A percentile compares a stretch with the other conserved stretches of the same genome.
phyloP scores from a whole-genome alignment of 2,888 invertebrate species.

The Limnephilus lunatus region DNA sequence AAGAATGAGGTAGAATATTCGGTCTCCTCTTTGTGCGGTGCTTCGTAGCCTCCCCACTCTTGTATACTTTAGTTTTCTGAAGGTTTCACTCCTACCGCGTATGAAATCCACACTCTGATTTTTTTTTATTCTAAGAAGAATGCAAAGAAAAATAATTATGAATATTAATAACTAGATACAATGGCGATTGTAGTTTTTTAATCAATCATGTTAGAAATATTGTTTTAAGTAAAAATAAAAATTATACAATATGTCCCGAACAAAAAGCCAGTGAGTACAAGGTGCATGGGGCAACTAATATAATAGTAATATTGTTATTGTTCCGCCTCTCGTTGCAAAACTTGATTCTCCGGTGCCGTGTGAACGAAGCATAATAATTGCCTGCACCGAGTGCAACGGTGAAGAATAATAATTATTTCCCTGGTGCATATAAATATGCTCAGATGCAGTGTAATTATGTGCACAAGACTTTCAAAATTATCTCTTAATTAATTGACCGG shows the following conservation, averaged over 20 bases:
- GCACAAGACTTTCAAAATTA: constrained; percentile 23
- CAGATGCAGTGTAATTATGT: constrained; percentile 31
- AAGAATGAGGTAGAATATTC: too few species aligned
- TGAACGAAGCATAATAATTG: constrained; percentile 30
- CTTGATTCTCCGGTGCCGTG: constrained; percentile 9
- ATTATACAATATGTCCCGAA: neutral
- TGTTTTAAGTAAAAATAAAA: neutral
- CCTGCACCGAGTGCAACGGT: constrained; percentile 5
- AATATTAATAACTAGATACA: neutral
- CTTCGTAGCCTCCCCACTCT: too few species aligned
- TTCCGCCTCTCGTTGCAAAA: constrained; percentile 13
- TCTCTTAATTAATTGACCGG: constrained; percentile 25
- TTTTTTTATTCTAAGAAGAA: too few species aligned
- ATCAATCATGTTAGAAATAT: neutral
- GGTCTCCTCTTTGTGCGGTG: too few species aligned
- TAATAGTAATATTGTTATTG: neutral
- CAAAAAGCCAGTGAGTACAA: neutral
- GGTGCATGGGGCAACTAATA: neutral
- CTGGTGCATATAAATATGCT: constrained; percentile 23
- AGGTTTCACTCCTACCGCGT: too few species aligned
- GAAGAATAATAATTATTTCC: constrained; percentile 28
- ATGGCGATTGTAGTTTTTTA: neutral
- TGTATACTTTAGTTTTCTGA: too few species aligned
- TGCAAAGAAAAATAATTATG: neutral
- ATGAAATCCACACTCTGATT: too few species aligned